Evolutionary conservation across 2,797 vertebrate species (phyloP).

Genomic region (Galagoides demidoff): DNA sequence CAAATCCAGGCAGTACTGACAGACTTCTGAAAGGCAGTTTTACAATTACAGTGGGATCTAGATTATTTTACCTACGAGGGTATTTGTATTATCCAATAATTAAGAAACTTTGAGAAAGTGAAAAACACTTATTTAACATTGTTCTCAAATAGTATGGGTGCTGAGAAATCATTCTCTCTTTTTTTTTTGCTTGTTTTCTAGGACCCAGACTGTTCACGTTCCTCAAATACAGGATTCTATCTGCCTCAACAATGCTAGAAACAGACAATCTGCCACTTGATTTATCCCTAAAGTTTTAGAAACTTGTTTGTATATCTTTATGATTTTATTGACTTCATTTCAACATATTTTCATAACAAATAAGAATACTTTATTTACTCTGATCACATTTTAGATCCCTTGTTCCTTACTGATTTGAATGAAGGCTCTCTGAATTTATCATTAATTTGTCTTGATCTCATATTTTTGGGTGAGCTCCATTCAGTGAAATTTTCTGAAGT

Average conservation of each 20-base stretch:
- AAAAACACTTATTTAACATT: neutral
- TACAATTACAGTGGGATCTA: neutral
- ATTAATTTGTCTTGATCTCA: neutral
- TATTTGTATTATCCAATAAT: neutral
- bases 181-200: neutral
- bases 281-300: neutral
- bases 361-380: constrained; percentile 17
- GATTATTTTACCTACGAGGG: neutral
- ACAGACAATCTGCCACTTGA: neutral
- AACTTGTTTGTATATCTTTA: neutral
- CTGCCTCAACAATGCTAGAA: neutral
- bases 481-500: neutral
- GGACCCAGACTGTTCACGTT: neutral
- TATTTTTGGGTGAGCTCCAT: neutral
- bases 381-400: neutral
- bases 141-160: neutral
- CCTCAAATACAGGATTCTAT: neutral
- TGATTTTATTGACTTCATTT: neutral
- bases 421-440: neutral
- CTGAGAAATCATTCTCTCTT: neutral
- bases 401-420: neutral
- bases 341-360: neutral
- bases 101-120: neutral
- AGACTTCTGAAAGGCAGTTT: neutral
- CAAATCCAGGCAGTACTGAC: neutral